Percentiles rank a stretch among this genome's conserved stretches.
These are phyloP conservation scores for Silurus meridionalis DNA, from an alignment of 2,113 vertebrate genomes.

Conservation along the genomic window DNA sequence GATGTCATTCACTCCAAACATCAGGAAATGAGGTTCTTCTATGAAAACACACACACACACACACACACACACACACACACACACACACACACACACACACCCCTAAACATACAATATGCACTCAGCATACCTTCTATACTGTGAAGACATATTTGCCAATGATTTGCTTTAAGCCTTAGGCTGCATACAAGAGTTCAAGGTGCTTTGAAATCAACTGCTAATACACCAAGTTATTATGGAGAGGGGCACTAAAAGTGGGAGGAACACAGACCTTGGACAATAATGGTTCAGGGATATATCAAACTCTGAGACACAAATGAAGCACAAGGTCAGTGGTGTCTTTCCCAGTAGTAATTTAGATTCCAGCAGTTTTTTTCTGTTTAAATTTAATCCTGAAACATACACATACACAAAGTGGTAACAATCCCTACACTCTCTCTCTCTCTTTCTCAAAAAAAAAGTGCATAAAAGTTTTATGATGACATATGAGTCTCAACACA, in stretches of 20 bases:
- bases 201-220: conserved; percentile 11
- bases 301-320: conserved; percentile 9
- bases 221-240: conserved; percentile 10
- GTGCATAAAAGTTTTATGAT: neutral
- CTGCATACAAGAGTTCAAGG: conserved; percentile 31
- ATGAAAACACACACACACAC: neutral
- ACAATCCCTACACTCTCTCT: neutral
- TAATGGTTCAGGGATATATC: conserved; percentile 8
- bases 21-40: conserved; percentile 15
- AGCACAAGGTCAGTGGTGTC: conserved; percentile 20
- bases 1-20: conserved; percentile 23
- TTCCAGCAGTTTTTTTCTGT: conserved; percentile 3
- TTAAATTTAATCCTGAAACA: conserved; percentile 10
- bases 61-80: conserved; percentile 31
- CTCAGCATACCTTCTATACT: neutral
- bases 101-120: neutral
- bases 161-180: conserved; percentile 18
- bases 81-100: conserved; percentile 8
- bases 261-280: conserved; percentile 8
- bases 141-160: neutral
- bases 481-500: neutral
- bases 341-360: conserved; percentile 25
- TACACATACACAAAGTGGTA: neutral
- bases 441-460: neutral
- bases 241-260: neutral